Evolutionary conservation across 2,888 invertebrate species (phyloP).

Genomic region (Dendrolimus pini): DNA sequence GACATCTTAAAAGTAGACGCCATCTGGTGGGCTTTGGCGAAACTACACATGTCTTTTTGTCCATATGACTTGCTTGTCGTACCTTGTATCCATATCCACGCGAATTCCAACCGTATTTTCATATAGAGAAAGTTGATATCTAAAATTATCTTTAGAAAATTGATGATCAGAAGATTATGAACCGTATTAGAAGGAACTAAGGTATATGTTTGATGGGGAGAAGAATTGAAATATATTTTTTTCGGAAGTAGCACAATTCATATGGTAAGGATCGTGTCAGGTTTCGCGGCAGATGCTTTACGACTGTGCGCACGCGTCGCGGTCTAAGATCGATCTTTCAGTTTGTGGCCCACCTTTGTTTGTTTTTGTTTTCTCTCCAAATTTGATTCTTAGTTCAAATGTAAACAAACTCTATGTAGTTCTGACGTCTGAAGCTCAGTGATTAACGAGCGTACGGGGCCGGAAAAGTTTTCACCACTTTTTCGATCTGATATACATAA

Average conservation of each 20-base stretch:
- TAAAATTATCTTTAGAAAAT: not conserved
- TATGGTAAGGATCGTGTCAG: constrained; percentile 65
- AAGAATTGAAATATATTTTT: constrained; percentile 32
- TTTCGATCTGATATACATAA: no score
- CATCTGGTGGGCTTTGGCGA: constrained; percentile 56
- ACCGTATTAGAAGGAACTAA: constrained; percentile 13
- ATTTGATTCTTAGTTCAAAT: not conserved
- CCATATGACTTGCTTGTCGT: constrained; percentile 48
- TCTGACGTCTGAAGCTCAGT: no score
- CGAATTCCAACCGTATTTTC: not conserved
- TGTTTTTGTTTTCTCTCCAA: not conserved
- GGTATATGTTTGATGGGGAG: constrained; percentile 21
- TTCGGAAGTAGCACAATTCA: constrained; percentile 63
- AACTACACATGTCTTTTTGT: constrained; percentile 61
- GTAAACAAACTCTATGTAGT: no score
- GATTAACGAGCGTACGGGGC: no score
- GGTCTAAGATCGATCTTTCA: constrained; percentile 15
- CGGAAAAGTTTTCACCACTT: no score
- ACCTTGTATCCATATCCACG: constrained; percentile 17
- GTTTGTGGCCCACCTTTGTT: not conserved
- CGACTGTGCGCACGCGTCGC: constrained; percentile 53
- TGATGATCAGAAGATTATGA: constrained; percentile 4
- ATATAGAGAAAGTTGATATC: not conserved
- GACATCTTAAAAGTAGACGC: constrained; percentile 18
- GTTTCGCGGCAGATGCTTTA: constrained; percentile 66